A percentile compares a stretch with the other conserved stretches of the same genome.
Evolutionary conservation across 2,888 invertebrate genomes (phyloP).

Genomic region (Prosapia bicincta): DNA sequence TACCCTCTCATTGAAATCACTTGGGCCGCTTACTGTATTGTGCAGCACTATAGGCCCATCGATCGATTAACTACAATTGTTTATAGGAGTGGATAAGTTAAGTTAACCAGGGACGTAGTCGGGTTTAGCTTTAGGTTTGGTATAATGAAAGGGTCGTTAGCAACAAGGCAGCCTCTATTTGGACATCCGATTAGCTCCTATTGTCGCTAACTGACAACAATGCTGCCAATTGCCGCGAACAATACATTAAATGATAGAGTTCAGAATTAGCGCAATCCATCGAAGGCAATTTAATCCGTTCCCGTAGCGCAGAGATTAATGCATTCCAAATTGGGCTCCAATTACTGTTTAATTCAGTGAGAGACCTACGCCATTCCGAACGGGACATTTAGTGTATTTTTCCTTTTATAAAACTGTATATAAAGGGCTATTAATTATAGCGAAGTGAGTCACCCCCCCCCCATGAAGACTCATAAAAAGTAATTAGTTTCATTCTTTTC

Average conservation of each 20-base stretch:
- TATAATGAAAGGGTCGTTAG: slow-evolving; percentile 36
- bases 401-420: slow-evolving; percentile 8
- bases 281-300: slow-evolving; percentile 23
- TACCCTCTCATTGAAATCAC: background rate
- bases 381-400: background rate
- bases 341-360: slow-evolving; percentile 53
- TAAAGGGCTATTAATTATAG: slow-evolving; percentile 26
- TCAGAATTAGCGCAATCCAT: slow-evolving; percentile 19
- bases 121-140: slow-evolving; percentile 22
- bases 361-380: slow-evolving; percentile 25
- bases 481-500: slow-evolving; percentile 31
- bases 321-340: slow-evolving; percentile 52
- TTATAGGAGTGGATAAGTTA: slow-evolving; percentile 9
- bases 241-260: slow-evolving; percentile 41
- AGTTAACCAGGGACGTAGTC: slow-evolving; percentile 10
- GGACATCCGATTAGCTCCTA: slow-evolving; percentile 40
- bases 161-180: slow-evolving; percentile 32
- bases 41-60: no score
- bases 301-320: slow-evolving; percentile 43
- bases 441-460: slow-evolving; percentile 9
- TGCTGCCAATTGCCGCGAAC: slow-evolving; percentile 47
- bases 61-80: background rate
- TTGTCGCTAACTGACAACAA: slow-evolving; percentile 43
- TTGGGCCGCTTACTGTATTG: background rate
- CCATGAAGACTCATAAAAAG: no score